A percentile compares a stretch with the other conserved stretches of the same genome.
Evolutionary conservation across 2,888 invertebrate genomes (phyloP).

Genomic region (Brenthis daphne): DNA sequence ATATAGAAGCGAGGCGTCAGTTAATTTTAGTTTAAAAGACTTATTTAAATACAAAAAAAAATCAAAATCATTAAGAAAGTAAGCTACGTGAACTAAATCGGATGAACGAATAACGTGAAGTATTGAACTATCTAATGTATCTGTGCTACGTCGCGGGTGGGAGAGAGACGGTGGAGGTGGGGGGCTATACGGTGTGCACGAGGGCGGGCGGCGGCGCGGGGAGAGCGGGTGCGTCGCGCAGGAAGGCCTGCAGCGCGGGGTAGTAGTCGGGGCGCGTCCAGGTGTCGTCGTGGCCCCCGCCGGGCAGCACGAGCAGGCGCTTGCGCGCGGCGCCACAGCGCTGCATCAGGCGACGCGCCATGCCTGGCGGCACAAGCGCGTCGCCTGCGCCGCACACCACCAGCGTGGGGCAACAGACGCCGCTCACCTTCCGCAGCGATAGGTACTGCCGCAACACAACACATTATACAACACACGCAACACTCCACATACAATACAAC

Average conservation of each 20-base stretch:
- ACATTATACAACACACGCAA: not conserved
- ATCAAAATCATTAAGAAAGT: no score
- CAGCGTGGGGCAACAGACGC: slow-evolving; percentile 88
- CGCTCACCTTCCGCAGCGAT: slow-evolving; percentile 88
- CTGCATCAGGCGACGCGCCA: slow-evolving; percentile 92
- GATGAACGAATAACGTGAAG: not conserved
- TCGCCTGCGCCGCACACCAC: slow-evolving; percentile 95
- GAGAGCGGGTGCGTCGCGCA: slow-evolving; percentile 63
- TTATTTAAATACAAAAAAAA: no score
- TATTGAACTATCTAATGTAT: not conserved
- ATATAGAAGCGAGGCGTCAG: no score
- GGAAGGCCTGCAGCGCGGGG: slow-evolving; percentile 78
- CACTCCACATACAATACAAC: not conserved
- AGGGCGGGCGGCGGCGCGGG: slow-evolving; percentile 38
- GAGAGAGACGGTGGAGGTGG: no score
- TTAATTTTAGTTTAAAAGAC: no score
- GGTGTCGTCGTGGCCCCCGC: slow-evolving; percentile 97
- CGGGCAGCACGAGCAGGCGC: slow-evolving; percentile 88
- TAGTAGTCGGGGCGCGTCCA: slow-evolving; percentile 94
- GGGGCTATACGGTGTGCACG: not conserved
- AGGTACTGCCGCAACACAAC: slow-evolving; percentile 82
- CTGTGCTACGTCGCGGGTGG: not conserved
- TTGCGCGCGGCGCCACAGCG: slow-evolving; percentile 89
- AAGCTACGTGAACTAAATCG: not conserved
- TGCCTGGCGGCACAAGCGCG: slow-evolving; percentile 92